phyloP scores from a whole-genome alignment of 2,888 invertebrate species.

The Calameuta idolon region DNA sequence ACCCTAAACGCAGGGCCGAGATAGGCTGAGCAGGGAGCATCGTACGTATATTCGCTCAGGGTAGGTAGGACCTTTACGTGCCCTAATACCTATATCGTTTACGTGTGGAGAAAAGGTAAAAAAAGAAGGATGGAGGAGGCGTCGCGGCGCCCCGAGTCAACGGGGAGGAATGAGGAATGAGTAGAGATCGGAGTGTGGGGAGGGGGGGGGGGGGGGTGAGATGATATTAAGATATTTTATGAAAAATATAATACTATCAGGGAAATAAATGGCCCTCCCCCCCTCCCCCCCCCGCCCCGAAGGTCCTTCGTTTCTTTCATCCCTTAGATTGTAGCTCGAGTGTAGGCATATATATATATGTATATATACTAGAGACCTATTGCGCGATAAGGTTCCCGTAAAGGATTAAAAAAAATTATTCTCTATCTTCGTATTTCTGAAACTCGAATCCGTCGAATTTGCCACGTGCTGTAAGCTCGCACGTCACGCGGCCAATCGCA shows the following conservation, averaged over 20 bases:
- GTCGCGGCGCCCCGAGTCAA: not conserved
- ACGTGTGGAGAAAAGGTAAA: not conserved
- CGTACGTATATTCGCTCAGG: not conserved
- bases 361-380: not conserved
- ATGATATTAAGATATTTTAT: constrained; percentile 23
- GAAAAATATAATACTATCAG: constrained; percentile 25
- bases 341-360: not conserved
- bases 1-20: not conserved
- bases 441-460: too few relatives aligned
- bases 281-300: not conserved
- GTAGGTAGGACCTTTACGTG: not conserved
- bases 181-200: not conserved
- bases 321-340: not conserved
- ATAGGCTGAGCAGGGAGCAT: not conserved
- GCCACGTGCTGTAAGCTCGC: too few relatives aligned
- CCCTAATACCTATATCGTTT: not conserved
- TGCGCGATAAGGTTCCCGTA: constrained; percentile 1
- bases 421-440: not conserved
- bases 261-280: constrained; percentile 13
- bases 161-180: constrained; percentile 1
- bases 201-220: not conserved
- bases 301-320: constrained; percentile 6
- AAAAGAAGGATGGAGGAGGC: not conserved
- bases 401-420: constrained; percentile 18
- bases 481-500: too few relatives aligned